These are phyloP conservation scores for Cassiopea andromeda DNA, from an alignment of 30 jellyfish, hydroid and myxozoan genomes.

Conservation along the genomic window DNA sequence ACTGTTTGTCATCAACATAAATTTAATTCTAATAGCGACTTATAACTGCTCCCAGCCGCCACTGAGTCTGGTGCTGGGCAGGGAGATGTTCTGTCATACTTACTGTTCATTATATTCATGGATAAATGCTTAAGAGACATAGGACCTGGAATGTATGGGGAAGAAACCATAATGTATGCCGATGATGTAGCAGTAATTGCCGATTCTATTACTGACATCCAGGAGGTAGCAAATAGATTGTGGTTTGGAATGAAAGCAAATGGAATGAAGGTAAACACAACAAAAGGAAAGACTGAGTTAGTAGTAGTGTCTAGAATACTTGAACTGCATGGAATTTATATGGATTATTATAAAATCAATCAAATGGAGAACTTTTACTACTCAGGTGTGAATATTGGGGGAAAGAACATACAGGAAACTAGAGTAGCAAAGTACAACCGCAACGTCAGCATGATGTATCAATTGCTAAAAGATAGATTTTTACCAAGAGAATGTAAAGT, in stretches of 20 bases:
- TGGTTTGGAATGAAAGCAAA: neutral
- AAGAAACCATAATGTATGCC: neutral
- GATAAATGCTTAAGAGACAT: neutral
- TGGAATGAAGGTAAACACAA: neutral
- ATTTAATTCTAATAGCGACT: too few species aligned
- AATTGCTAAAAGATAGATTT: too few species aligned
- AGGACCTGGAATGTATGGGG: neutral
- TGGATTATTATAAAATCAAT: neutral
- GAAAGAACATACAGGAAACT: neutral
- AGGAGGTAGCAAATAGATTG: neutral
- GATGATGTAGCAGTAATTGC: neutral
- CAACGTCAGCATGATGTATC: too few species aligned
- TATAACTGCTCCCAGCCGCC: too few species aligned
- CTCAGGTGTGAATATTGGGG: neutral
- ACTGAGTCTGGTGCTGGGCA: neutral
- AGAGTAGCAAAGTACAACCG: too few species aligned
- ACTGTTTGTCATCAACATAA: too few species aligned
- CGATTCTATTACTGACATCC: neutral
- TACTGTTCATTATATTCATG: neutral
- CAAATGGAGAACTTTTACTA: neutral
- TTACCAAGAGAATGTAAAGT: too few species aligned
- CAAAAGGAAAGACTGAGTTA: neutral
- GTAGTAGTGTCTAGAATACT: neutral
- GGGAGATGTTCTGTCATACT: neutral
- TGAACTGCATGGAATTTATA: neutral